These are phyloP conservation scores for Lepus oiostolus DNA, from an alignment of 2,797 vertebrate species.

Conservation along the genomic window DNA sequence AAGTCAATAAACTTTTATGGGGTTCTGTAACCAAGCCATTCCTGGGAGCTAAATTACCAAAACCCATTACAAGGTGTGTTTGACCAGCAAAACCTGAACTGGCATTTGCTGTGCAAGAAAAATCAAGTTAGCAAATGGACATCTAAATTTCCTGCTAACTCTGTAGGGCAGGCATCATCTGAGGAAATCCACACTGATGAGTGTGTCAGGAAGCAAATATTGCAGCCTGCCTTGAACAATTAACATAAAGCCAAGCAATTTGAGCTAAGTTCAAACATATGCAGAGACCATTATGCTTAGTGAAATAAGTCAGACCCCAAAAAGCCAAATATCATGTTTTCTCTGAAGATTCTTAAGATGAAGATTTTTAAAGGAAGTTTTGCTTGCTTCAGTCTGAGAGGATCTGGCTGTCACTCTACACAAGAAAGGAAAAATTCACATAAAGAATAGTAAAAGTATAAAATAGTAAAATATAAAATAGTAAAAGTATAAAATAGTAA, in stretches of 20 bases:
- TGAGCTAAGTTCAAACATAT: neutral
- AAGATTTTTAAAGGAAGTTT: neutral
- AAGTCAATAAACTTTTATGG: constrained; percentile 91
- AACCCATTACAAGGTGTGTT: constrained; percentile 84
- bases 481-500: no score
- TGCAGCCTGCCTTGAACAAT: neutral
- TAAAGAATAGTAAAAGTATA: neutral
- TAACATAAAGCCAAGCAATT: neutral
- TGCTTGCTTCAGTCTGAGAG: constrained; percentile 3
- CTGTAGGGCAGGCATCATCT: neutral
- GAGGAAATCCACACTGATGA: neutral
- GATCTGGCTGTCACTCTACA: neutral
- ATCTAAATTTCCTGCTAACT: constrained; percentile 51
- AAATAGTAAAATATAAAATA: no score
- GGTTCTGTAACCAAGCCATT: constrained; percentile 86
- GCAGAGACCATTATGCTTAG: no score
- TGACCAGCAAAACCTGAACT: constrained; percentile 66
- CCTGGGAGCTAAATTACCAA: constrained; percentile 87
- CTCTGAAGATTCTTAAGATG: no score
- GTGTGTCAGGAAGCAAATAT: neutral
- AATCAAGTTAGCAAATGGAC: constrained; percentile 49
- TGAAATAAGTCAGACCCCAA: no score
- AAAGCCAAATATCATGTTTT: no score
- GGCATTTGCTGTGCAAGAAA: neutral
- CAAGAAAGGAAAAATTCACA: constrained; percentile 22